phyloP scores from a whole-genome alignment of 2,113 vertebrate species.

The Galeopterus variegatus region DNA sequence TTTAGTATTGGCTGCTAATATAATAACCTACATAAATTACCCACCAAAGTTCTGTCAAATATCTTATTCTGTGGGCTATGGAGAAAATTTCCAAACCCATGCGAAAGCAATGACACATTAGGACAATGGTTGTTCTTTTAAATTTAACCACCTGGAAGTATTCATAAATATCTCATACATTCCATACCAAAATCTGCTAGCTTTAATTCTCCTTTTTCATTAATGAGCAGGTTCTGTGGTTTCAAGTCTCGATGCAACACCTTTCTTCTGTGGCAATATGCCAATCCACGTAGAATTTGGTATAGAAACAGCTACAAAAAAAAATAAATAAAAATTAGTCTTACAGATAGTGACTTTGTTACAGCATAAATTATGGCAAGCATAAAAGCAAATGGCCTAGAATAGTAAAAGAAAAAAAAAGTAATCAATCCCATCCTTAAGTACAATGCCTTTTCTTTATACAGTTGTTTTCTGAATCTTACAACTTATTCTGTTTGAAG shows the following conservation, averaged over 20 bases:
- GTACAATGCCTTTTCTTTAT: slow-evolving; percentile 19
- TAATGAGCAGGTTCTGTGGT: slow-evolving; percentile 99
- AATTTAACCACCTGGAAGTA: slow-evolving; percentile 50
- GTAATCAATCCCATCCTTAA: slow-evolving; percentile 9
- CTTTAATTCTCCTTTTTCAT: slow-evolving; percentile 98
- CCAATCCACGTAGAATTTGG: slow-evolving; percentile 98
- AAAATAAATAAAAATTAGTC: slow-evolving; percentile 77
- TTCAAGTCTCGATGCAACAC: slow-evolving; percentile 98
- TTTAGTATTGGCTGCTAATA: not conserved
- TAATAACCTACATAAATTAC: slow-evolving; percentile 30
- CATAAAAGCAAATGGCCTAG: slow-evolving; percentile 60
- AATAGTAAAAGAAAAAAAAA: slow-evolving; percentile 70
- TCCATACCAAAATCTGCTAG: slow-evolving; percentile 97
- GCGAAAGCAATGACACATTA: slow-evolving; percentile 29
- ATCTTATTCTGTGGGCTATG: not conserved
- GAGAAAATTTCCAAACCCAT: slow-evolving; percentile 44
- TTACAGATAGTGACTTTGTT: slow-evolving; percentile 43
- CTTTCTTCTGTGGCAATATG: slow-evolving; percentile 98
- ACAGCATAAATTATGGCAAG: not conserved
- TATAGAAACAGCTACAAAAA: slow-evolving; percentile 96
- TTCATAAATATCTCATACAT: slow-evolving; percentile 67
- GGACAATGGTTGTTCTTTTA: slow-evolving; percentile 39
- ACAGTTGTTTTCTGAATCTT: slow-evolving; percentile 50
- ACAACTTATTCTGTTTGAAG: slow-evolving; percentile 55
- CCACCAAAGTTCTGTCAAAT: slow-evolving; percentile 33